A percentile compares a stretch with the other conserved stretches of the same genome.
These are phyloP conservation scores for Oscheius sp. DNA, from an alignment of 2,888 invertebrate genomes.

Conservation along the genomic window DNA sequence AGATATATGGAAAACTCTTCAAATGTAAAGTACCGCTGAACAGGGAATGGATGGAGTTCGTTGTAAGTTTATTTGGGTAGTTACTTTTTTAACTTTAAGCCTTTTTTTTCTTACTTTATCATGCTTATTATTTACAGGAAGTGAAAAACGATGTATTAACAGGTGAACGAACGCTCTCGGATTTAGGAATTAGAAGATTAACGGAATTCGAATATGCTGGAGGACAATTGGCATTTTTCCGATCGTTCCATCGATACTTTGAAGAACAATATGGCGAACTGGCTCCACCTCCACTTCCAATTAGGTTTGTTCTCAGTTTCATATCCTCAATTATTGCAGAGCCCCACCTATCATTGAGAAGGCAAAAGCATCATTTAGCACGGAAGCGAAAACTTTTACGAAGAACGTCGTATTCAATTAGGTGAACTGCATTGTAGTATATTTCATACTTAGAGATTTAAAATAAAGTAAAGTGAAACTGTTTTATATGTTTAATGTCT, in stretches of 20 bases:
- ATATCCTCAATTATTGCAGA: not conserved
- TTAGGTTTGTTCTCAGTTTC: slow-evolving; percentile 34
- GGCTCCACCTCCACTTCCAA: slow-evolving; percentile 61
- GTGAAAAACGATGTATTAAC: slow-evolving; percentile 71
- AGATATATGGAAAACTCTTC: slow-evolving; percentile 60
- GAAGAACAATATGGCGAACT: slow-evolving; percentile 65
- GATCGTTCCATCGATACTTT: slow-evolving; percentile 61
- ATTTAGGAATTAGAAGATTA: slow-evolving; percentile 72
- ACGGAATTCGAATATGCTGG: slow-evolving; percentile 70
- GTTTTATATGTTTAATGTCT: not conserved
- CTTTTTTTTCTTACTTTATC: not conserved
- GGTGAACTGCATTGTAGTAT: not conserved
- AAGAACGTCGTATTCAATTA: slow-evolving; percentile 30
- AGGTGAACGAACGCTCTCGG: slow-evolving; percentile 71
- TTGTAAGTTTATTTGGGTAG: slow-evolving; percentile 57
- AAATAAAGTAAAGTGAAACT: not conserved
- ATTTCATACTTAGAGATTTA: not conserved
- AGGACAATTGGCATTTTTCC: slow-evolving; percentile 57
- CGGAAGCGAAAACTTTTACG: slow-evolving; percentile 13
- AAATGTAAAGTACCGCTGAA: slow-evolving; percentile 61
- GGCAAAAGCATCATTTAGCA: not conserved
- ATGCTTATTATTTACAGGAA: slow-evolving; percentile 67
- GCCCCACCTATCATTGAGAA: slow-evolving; percentile 36
- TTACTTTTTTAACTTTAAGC: not conserved
- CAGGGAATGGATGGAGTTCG: slow-evolving; percentile 68